Conservation (phyloP, 2,888 invertebrate species). For the Erebia ligea region DNA sequence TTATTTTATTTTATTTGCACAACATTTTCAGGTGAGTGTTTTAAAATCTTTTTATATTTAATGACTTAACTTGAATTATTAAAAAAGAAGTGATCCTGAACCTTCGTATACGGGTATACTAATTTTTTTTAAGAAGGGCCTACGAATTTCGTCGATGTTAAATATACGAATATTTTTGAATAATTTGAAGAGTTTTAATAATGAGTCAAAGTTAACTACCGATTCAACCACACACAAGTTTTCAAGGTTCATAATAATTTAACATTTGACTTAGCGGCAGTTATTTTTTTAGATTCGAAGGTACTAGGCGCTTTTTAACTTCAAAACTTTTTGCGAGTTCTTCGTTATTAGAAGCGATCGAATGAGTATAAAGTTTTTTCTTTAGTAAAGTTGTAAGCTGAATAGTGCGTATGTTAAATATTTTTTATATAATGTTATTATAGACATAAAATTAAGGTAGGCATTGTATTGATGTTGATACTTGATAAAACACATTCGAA, state of each 20-base stretch:
- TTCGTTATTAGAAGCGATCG: not conserved
- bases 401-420: not conserved
- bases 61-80: slow-evolving; percentile 12
- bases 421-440: not conserved
- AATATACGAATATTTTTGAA: not conserved
- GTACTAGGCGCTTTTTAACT: not conserved
- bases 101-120: not conserved
- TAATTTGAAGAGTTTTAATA: slow-evolving; percentile 10
- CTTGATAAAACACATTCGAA: slow-evolving; percentile 13
- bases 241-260: slow-evolving; percentile 36
- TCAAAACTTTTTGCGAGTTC: slow-evolving; percentile 15
- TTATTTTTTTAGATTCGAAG: not conserved
- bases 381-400: not conserved
- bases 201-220: slow-evolving; percentile 24
- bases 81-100: not conserved
- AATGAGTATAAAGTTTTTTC: not conserved
- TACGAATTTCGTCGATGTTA: not conserved
- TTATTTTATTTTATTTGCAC: slow-evolving; percentile 56
- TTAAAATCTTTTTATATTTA: slow-evolving; percentile 19
- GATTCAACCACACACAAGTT: slow-evolving; percentile 35
- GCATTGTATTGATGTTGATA: not conserved
- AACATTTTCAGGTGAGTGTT: slow-evolving; percentile 48
- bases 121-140: not conserved
- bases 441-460: not conserved
- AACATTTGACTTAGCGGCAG: slow-evolving; percentile 2